phyloP scores from a whole-genome alignment of 2,888 invertebrate species.

The Iselma pallidipennis region DNA sequence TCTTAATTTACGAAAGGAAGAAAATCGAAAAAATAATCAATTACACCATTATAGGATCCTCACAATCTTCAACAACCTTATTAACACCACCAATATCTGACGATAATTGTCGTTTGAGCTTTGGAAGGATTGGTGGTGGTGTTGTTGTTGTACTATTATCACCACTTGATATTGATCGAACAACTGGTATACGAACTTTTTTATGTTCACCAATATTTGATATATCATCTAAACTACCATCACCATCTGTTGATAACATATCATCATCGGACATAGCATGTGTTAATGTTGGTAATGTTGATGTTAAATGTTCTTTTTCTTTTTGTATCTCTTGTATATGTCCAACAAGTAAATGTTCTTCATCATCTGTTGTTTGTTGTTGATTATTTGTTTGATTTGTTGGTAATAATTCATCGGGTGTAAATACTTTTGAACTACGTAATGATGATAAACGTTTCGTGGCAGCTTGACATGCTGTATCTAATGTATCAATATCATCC shows the following conservation, averaged over 20 bases:
- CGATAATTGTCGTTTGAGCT: conserved; percentile 54
- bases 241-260: conserved; percentile 77
- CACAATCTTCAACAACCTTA: conserved; percentile 51
- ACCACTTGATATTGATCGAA: conserved; percentile 53
- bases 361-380: conserved; percentile 61
- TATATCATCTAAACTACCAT: conserved; percentile 71
- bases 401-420: conserved; percentile 61
- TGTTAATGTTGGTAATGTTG: conserved; percentile 77
- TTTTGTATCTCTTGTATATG: conserved; percentile 82
- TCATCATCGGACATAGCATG: conserved; percentile 89
- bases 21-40: conserved; percentile 22
- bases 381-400: conserved; percentile 39
- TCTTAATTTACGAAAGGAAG: too few relatives aligned
- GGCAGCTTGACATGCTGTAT: conserved; percentile 85
- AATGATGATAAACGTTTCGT: conserved; percentile 77
- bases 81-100: conserved; percentile 52
- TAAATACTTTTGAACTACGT: conserved; percentile 73
- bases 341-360: conserved; percentile 74
- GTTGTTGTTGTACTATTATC: conserved; percentile 40
- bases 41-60: conserved; percentile 57
- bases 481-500: conserved; percentile 88
- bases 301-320: conserved; percentile 80
- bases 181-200: conserved; percentile 47
- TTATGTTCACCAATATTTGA: conserved; percentile 52
- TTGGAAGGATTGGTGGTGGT: conserved; percentile 41